phyloP scores from a whole-genome alignment of 2,888 invertebrate species.

The Leucophenga maculata region DNA sequence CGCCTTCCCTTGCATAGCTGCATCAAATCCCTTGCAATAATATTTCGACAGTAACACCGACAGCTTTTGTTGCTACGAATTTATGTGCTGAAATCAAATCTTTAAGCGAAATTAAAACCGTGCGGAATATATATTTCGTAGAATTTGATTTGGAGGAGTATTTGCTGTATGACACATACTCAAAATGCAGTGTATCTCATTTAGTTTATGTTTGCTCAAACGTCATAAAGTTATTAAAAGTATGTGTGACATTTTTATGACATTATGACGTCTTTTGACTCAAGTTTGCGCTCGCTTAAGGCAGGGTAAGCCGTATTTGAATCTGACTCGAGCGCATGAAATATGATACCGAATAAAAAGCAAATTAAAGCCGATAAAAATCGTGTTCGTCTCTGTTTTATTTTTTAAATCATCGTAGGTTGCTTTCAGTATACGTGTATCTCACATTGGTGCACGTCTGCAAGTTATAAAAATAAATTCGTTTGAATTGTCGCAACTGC shows the following conservation, averaged over 20 bases:
- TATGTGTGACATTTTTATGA: slow-evolving; percentile 71
- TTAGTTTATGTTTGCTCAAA: slow-evolving; percentile 67
- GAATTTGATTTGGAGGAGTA: slow-evolving; percentile 1
- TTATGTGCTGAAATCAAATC: slow-evolving; percentile 59
- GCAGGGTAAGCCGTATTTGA: slow-evolving; percentile 13
- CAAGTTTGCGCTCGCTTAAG: slow-evolving; percentile 36
- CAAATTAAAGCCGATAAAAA: slow-evolving; percentile 70
- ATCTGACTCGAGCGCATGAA: slow-evolving; percentile 50
- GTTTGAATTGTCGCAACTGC: no score
- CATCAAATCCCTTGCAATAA: no score
- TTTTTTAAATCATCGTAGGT: slow-evolving; percentile 15
- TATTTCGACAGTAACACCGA: no score
- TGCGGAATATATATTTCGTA: slow-evolving; percentile 10
- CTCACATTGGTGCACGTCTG: no score
- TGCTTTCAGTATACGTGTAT: no score
- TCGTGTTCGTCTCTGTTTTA: slow-evolving; percentile 53
- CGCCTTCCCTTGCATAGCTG: no score
- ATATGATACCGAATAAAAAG: slow-evolving; percentile 70
- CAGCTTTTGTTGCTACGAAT: slow-evolving; percentile 38
- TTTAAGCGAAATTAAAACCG: slow-evolving; percentile 4
- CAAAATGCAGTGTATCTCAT: not conserved
- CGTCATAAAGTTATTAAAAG: slow-evolving; percentile 70
- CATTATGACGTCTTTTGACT: slow-evolving; percentile 64
- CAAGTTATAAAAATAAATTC: no score
- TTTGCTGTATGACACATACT: not conserved